Evolutionary conservation across 2,113 vertebrate genomes (phyloP).

Genomic region (Atractosteus spatula): DNA sequence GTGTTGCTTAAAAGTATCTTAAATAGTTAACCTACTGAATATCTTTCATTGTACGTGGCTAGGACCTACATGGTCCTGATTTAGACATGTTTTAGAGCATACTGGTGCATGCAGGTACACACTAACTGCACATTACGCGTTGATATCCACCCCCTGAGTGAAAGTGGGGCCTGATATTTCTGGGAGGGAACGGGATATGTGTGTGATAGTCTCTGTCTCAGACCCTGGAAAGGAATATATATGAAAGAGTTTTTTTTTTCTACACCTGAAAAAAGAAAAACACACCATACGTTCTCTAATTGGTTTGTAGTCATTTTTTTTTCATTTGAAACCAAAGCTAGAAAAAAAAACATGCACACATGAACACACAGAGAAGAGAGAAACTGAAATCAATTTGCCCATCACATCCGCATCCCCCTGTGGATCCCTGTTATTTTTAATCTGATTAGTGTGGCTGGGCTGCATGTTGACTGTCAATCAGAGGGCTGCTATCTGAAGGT

Average conservation of each 20-base stretch:
- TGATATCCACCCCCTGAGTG: too few relatives aligned
- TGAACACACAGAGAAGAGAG: conserved; percentile 20
- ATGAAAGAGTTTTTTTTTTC: background rate
- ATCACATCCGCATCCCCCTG: conserved; percentile 54
- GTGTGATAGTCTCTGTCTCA: background rate
- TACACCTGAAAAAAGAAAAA: background rate
- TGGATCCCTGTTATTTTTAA: conserved; percentile 61
- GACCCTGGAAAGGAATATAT: background rate
- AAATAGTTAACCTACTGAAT: too few relatives aligned
- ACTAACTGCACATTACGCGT: too few relatives aligned
- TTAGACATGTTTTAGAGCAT: too few relatives aligned
- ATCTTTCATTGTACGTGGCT: too few relatives aligned
- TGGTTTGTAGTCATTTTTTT: background rate
- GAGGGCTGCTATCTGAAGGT: conserved; percentile 47
- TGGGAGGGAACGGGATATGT: too few relatives aligned
- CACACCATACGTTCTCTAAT: background rate
- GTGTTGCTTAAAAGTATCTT: too few relatives aligned
- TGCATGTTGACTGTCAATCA: conserved; percentile 63
- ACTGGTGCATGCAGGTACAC: too few relatives aligned
- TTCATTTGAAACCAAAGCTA: background rate
- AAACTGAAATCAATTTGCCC: conserved; percentile 58
- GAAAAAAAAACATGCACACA: conserved; percentile 21
- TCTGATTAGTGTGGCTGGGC: conserved; percentile 57
- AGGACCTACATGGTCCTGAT: too few relatives aligned
- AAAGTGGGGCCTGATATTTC: background rate